Conservation (phyloP, 2,888 invertebrate species). For the Crossocerus cetratus region DNA sequence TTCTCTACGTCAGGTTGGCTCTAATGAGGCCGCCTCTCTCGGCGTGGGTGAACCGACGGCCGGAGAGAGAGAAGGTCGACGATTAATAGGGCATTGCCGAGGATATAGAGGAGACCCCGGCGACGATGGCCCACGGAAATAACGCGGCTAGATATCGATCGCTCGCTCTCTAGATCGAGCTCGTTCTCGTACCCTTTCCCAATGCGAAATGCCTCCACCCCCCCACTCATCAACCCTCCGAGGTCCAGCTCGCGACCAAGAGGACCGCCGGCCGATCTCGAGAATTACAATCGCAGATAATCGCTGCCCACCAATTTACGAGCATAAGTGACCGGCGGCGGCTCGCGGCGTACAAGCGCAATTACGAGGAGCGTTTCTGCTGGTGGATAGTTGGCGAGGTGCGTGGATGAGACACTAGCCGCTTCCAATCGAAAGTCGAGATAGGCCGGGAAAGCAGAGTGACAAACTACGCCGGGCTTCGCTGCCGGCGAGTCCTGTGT, state of each 20-base stretch:
- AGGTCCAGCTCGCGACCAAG: conserved; percentile 1
- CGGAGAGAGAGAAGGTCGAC: conserved; percentile 38
- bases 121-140: conserved; percentile 47
- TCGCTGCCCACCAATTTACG: background rate
- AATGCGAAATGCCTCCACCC: no score
- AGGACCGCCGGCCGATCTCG: background rate
- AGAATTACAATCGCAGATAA: conserved; percentile 2
- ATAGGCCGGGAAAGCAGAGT: background rate
- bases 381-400: background rate
- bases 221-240: background rate
- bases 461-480: background rate
- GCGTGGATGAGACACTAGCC: conserved; percentile 6
- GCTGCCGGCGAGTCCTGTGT: no score
- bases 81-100: conserved; percentile 58
- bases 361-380: background rate
- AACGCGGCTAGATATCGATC: conserved; percentile 56
- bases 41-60: conserved; percentile 65
- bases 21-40: conserved; percentile 63
- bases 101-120: conserved; percentile 45
- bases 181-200: no score
- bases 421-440: background rate
- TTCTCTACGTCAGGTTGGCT: conserved; percentile 46
- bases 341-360: background rate
- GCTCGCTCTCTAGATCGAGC: conserved; percentile 27
- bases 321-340: background rate